Evolutionary conservation across 1,140 invertebrate species (phyloP), one percentile per base, ranked within the genome.

Genomic region (Cyphomyrmex costatus): DNA sequence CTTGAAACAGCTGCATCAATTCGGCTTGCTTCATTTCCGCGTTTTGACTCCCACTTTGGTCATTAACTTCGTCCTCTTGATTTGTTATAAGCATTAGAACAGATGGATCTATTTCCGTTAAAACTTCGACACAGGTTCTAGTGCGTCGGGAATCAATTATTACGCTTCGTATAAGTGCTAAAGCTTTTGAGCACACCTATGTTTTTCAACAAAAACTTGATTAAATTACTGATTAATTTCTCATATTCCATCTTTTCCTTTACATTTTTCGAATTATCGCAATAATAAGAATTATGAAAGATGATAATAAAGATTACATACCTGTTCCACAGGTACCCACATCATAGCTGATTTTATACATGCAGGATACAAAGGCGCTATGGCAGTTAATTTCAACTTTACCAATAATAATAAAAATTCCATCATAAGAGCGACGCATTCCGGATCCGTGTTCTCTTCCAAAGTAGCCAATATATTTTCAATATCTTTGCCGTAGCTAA

Each of bases 341-440:
- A 92, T 93, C 78, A 96, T 92, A 8, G 95, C 94, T 19, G 94
- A 79, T 85, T 92, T 93, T 10, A 96, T 92, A 51, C 95, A 94
- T 33, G 74, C 74, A 19, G 95, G 88, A 92, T 96, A 95, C 1
- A 96, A 89, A 49, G 78, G 70, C 8, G 92, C 66, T 33, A 96
- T 82, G 63, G 93, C 85, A 19, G 93, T 76, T 5, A 95, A 60
- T 91, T 95, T 94, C 6, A 95, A 77, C 84, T 95, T 94, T 30
- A 96, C 91, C 1, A 96, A 79, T 0, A 94, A 95, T 33, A 94
- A 68, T 42, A 96, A 92, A 91, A 96, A 96, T 90, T 96, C 95
- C 89, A 96, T 95, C 24, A 96, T 86, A 14, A 95, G 85, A 33
- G 92, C 90, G 42, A 94, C 91, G 84, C 95, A 96, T 91, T 96